Percentiles rank a stretch among this genome's conserved stretches.
Evolutionary conservation across 2,113 vertebrate species (phyloP).

Genomic region (Aepyceros melampus): DNA sequence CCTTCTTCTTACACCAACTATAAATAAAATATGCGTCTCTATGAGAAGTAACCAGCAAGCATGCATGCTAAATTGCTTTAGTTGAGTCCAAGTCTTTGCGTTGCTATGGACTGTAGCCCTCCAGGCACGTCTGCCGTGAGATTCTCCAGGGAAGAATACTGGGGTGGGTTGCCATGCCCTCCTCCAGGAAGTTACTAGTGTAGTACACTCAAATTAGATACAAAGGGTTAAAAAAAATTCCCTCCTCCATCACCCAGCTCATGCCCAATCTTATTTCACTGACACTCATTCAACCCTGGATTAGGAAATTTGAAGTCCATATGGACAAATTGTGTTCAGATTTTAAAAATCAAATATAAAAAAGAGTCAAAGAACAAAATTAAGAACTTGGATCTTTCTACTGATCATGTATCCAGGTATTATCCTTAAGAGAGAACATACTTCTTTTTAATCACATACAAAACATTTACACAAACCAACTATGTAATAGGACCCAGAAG

Average conservation of each 20-base stretch:
- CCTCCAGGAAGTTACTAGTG: neutral
- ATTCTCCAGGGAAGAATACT: neutral
- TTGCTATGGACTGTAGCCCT: neutral
- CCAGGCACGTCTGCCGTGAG: neutral
- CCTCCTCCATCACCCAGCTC: neutral
- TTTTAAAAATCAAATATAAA: neutral
- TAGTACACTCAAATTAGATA: neutral
- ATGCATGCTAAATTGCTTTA: neutral
- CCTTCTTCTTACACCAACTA: neutral
- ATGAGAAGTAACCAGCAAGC: neutral
- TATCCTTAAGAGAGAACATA: neutral
- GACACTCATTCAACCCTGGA: neutral
- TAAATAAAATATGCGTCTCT: neutral
- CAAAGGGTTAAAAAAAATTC: neutral
- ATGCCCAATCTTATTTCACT: neutral
- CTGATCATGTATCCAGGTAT: neutral
- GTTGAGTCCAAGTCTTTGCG: neutral
- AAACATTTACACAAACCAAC: neutral
- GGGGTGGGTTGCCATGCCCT: neutral
- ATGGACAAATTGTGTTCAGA: neutral
- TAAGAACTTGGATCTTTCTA: neutral
- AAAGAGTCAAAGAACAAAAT: neutral
- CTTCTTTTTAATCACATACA: neutral
- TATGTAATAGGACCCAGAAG: neutral
- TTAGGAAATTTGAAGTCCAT: neutral